phyloP scores from a whole-genome alignment of 2,797 vertebrate genomes.

The Rhynchonycteris naso region DNA sequence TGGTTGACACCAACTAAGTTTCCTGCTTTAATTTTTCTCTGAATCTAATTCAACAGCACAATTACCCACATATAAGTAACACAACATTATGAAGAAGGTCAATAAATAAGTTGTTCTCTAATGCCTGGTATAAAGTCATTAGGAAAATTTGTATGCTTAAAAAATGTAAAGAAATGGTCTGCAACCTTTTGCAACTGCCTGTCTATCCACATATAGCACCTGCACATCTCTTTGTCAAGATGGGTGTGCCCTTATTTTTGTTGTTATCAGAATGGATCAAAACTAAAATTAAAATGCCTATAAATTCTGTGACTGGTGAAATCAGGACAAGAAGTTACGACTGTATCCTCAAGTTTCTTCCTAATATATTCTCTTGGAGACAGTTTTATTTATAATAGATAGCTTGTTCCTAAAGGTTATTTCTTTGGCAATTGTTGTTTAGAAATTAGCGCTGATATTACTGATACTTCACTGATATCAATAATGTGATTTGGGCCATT shows the following conservation, averaged over 20 bases:
- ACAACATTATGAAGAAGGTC: not conserved
- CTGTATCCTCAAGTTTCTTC: not conserved
- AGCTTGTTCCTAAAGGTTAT: not conserved
- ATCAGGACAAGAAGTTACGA: not conserved
- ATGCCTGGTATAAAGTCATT: not conserved
- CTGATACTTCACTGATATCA: not conserved
- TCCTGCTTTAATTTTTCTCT: not conserved
- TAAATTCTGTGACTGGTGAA: not conserved
- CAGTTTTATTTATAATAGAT: not conserved
- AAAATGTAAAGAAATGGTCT: not conserved
- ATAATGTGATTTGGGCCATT: constrained; percentile 30
- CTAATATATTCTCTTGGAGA: not conserved
- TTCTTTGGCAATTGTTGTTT: not conserved
- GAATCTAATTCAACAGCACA: not conserved
- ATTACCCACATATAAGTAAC: not conserved
- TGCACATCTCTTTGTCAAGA: not conserved
- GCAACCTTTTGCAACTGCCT: not conserved
- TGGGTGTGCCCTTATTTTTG: not conserved
- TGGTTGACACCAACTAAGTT: not conserved
- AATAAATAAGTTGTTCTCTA: not conserved
- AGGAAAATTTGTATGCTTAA: not conserved
- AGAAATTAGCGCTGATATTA: constrained; percentile 40
- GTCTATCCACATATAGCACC: not conserved
- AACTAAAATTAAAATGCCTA: not conserved
- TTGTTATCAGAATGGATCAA: not conserved